Base-by-base conservation (phyloP, 2,113 vertebrate genomes). In the Leptocoma aspasia region DNA sequence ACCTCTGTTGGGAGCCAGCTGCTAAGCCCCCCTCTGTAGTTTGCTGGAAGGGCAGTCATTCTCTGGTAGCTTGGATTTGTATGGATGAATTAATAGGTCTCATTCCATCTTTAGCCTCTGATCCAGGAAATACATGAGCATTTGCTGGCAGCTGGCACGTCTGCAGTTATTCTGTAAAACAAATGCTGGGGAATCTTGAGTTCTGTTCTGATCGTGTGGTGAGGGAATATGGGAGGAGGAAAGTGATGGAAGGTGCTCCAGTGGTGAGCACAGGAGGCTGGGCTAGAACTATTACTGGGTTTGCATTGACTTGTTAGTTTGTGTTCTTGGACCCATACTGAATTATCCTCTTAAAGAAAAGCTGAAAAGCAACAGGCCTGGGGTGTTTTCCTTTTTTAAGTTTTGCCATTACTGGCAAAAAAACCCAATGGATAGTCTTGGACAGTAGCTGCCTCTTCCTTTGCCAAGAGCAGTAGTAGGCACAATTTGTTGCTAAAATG, bases 161-260 rank as follows among this genome's bases (percentile, higher is more conserved):
- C 15, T 14, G 17, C 61, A 4, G 2, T 52, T 89, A 27, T 4
- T 75, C 30, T 15, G 15, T 59, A 21, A 86, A 84, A 64, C 28
- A 86, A 73, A 70, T 0, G 1, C 37, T 83, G 1, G 5, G 65
- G 41, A 30, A 35, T 82, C 39, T 83, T 7, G 2, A 49, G 4
- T 37, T 41, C 56, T 47, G 47, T 60, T 81, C 26, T 82, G 61
- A 56, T 63, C 27, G 4, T 2, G 4, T 0, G 0, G 13, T 1
- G 3, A 70, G 45, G 54, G 39, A 75, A 47, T 53, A 26, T 50
- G 52, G 47, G 35, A 83, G 28, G 54, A 75, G 63, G 24, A 42
- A 57, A 30, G 45, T 21, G 63, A 33, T 76, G 30, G 75, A 73
- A 92, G 23, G 21, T 15, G 3, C 61, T 47, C 35, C 50, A 60